phyloP scores from a whole-genome alignment of 1,140 invertebrate species.

The Formica exsecta region DNA sequence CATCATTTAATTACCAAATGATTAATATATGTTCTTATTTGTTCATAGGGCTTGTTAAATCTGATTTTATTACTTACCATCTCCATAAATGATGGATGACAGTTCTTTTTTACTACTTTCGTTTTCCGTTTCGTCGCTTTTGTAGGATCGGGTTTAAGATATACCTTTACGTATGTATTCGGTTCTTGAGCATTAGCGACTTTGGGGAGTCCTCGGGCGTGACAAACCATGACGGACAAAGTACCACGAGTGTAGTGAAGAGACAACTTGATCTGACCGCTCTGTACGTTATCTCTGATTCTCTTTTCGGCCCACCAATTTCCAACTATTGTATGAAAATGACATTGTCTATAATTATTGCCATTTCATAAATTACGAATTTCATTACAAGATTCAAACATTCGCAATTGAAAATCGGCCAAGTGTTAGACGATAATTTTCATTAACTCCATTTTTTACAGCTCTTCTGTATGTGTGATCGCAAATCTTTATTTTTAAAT shows the following conservation, averaged over 20 bases:
- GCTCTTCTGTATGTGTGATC: background rate
- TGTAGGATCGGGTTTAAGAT: constrained; percentile 94
- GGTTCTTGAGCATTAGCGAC: constrained; percentile 92
- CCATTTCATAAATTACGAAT: background rate
- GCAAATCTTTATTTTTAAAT: background rate
- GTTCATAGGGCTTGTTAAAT: background rate
- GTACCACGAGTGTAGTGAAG: constrained; percentile 93
- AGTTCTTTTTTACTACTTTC: constrained; percentile 95
- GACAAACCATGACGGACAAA: constrained; percentile 95
- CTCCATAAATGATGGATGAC: constrained; percentile 99
- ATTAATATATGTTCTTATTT: background rate
- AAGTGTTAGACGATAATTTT: background rate
- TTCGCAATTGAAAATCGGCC: background rate
- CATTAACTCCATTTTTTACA: background rate
- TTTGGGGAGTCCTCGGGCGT: constrained; percentile 93
- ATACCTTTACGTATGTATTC: constrained; percentile 97
- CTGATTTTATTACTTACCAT: constrained; percentile 89
- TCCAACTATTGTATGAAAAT: constrained; percentile 78
- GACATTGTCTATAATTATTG: background rate
- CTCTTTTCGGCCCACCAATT: constrained; percentile 85
- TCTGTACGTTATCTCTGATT: constrained; percentile 82
- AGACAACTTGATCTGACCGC: constrained; percentile 93
- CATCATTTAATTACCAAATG: background rate
- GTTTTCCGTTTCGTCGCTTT: constrained; percentile 98
- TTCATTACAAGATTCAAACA: background rate